Base-by-base conservation (phyloP, 2,797 vertebrate species). In the Todus mexicanus region DNA sequence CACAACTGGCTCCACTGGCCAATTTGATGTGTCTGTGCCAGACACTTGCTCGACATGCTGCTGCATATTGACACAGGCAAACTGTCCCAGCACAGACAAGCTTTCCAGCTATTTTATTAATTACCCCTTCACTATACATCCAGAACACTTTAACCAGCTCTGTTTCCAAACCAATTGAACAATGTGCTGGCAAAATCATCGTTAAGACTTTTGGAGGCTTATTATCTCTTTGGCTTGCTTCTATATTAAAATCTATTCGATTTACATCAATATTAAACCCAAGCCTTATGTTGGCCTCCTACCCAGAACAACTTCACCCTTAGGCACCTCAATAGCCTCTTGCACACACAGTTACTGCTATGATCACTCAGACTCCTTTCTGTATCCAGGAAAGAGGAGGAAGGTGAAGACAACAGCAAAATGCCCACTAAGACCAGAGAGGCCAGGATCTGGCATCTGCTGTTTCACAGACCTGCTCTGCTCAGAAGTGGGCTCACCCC, bases 371-470 rank as follows among this genome's bases (percentile, higher is more conserved):
- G 12, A 6, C 16, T 51, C 53, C 63, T 43, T 20, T 38, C 19
- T 21, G 18, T 25, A 42, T 10, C 57, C 66, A 50, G 59, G 26
- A 19, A 40, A n/a, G 42, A 27, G 29, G 6, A 45, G 26, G 51
- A 43, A 31, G 2, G 18, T 45, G 31, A 54, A 47, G 43, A 57
- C 23, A 40, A 12, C 27, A 54, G 23, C 22, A 53, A 68, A 51
- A 45, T 14, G 19, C 15, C 20, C 47, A 27, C 35, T 5, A 8
- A 6, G 13, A 37, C 35, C 59, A 42, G 4, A 0, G 1, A 31
- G 50, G 37, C 22, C 60, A 31, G 65, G 42, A 45, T 53, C 61
- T 60, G 68, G n/a, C 35, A 23, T 13, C 15, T 60, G 53, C 48
- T 77, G 40, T 15, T 59, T 7, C 26, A 29, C 61, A 61, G 45